Base-by-base conservation (phyloP, 2,888 invertebrate species). In the Tetheella fluctuosa region DNA sequence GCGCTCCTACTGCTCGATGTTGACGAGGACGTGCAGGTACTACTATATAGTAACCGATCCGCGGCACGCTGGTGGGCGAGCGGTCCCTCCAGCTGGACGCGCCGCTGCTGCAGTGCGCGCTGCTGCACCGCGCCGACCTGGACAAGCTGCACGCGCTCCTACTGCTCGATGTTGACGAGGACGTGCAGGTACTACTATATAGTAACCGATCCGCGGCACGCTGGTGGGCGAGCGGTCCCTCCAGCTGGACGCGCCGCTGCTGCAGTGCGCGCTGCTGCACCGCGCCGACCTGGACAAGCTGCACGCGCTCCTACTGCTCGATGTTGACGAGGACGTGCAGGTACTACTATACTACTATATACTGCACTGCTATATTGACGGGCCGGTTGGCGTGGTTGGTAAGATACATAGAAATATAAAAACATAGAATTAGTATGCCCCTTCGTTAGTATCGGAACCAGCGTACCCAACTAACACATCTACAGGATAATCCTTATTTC, bases 161-260 rank as follows among this genome's bases (percentile, higher is more conserved):
- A 30, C 83, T 99, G 59, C 85, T 99, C 20, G 96, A 96, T 70
- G 90, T 91, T 4, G 86, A 94, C 0, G 94, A 96, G 70, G 91
- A 93, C 62, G 94, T 96, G 13, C 95, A 96, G 84, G 94, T 96
- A 59, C 42, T 2, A 1, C 37, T 37, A 37, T n/a, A n/a, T n/a
- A n/a, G n/a, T n/a, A n/a, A n/a, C 99, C 99, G 0, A 97, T 99
- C 67, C 97, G 95, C 58, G 99, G 99, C 8, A 94, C 94, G 52
- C 89, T 94, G 15, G 81, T 94, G 0, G 94, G 85, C 59, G 95
- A 94, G 64, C 93, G 94, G 1, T 70, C 93, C 0, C 81, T 93
- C 58, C 91, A 90, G 58, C 86, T 97, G 28, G 94, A 94, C 70
- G 96, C 95, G 78, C 94, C 94, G 80, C 94, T 98, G 59, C 94